A percentile compares a stretch with the other conserved stretches of the same genome.
Evolutionary conservation across 2,113 vertebrate species (phyloP).

Genomic region (Urocynchramus pylzowi): DNA sequence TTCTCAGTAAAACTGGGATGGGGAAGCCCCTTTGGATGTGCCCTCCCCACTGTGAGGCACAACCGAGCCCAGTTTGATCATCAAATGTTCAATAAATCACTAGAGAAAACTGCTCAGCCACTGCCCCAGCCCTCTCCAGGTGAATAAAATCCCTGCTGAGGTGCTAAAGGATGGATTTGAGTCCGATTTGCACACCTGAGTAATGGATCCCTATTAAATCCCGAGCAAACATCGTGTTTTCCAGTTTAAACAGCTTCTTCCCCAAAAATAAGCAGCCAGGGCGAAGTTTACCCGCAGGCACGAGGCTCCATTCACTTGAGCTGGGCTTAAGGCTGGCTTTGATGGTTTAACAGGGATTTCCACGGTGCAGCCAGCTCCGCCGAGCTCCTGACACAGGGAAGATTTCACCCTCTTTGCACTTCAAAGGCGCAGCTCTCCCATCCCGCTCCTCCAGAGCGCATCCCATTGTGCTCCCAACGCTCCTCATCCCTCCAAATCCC

Average conservation of each 20-base stretch:
- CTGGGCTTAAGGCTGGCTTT: slow-evolving; percentile 31
- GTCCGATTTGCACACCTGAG: rapidly evolving
- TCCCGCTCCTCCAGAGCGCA: not conserved
- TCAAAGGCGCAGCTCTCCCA: slow-evolving; percentile 11
- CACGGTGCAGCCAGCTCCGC: not conserved
- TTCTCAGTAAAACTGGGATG: not conserved
- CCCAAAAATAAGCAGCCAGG: not conserved
- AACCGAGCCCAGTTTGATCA: rapidly evolving
- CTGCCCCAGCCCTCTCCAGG: rapidly evolving
- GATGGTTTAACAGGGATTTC: slow-evolving; percentile 45
- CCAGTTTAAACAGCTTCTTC: not conserved
- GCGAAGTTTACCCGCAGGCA: not conserved
- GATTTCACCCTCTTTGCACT: slow-evolving; percentile 50
- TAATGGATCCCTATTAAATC: not conserved
- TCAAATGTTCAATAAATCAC: not conserved
- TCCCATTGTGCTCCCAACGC: not conserved
- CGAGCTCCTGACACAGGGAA: not conserved
- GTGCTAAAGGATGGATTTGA: not conserved
- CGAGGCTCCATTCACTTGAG: not conserved
- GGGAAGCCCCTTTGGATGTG: not conserved
- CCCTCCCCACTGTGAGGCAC: not conserved
- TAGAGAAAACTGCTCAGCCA: not conserved
- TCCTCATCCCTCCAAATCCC: not conserved
- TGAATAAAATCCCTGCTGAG: rapidly evolving
- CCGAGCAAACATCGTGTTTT: not conserved